phyloP scores from a whole-genome alignment of 92 coral and sea anemone genomes.

The Blastomussa wellsi region DNA sequence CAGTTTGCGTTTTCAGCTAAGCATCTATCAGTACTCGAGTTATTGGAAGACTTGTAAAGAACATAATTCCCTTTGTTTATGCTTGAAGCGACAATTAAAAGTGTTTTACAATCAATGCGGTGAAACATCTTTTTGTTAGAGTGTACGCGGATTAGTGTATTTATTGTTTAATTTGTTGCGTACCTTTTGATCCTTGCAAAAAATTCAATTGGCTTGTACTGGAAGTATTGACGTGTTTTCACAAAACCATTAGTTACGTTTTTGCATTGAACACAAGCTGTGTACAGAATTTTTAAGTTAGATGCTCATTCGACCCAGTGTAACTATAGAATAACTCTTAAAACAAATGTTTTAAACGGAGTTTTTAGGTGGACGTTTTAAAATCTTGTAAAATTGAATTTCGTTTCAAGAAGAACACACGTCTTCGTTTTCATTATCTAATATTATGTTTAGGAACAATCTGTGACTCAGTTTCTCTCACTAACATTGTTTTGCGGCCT shows the following conservation, averaged over 20 bases:
- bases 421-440: background rate
- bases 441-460: too few species aligned
- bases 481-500: background rate
- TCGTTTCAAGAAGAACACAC: background rate
- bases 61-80: conserved; percentile 19
- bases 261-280: background rate
- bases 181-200: background rate
- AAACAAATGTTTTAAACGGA: background rate
- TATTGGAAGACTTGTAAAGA: background rate
- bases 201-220: background rate
- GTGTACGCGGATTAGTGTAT: conserved; percentile 16
- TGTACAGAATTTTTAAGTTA: background rate
- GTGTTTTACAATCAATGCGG: conserved; percentile 16
- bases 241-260: background rate
- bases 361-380: background rate
- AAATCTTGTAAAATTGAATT: background rate
- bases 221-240: background rate
- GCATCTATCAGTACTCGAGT: background rate
- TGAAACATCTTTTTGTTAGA: background rate
- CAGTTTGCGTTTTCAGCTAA: background rate
- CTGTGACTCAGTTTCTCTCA: too few species aligned
- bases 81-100: conserved; percentile 25
- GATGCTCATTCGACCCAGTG: background rate
- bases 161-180: background rate
- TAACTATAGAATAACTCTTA: background rate